Evolutionary conservation across 1,140 invertebrate species (phyloP), one percentile per base, ranked within the genome.

Genomic region (Heliothis virescens): DNA sequence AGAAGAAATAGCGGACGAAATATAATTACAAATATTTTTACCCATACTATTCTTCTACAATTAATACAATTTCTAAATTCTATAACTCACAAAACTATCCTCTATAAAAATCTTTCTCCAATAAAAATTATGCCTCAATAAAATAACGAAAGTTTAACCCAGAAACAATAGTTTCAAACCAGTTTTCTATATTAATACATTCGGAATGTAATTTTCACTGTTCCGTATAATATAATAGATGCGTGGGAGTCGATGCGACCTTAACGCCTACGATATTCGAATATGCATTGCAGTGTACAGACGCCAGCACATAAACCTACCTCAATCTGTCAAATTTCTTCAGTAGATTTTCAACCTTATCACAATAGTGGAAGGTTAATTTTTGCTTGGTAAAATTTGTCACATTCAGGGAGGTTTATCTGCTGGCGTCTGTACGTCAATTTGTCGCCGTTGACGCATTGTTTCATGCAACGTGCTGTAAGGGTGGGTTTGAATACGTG

Each of bases 241-340:
- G 57, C 41, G 60, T 76, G 60, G 59, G 50, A 16, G 60, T 65
- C 15, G 12, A 3, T 29, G 60, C 48, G 74, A 65, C 74, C 74
- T 63, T 76, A 34, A 12, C 74, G 60, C 74, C 74, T 50, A 76
- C 18, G 60, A 15, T n/a, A 52, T 60, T 48, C 15, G 47, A 76
- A 18, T 57, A 55, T 59, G n/a, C 41, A 26, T 48, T 7, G 9
- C 21, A 4, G 16, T 52, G 21, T 26, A 26, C 1, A 26, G 21
- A 26, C 1, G 21, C 21, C 21, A 26, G 21, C 21, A 26, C 2
- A 26, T 26, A n/a, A n/a, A n/a, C n/a, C n/a, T n/a, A n/a, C n/a
- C n/a, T n/a, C n/a, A n/a, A n/a, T n/a, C n/a, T n/a, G n/a, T n/a
- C n/a, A n/a, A n/a, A n/a, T n/a, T n/a, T n/a, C n/a, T n/a, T n/a